Percentiles rank a stretch among this genome's conserved stretches.
Conservation (phyloP, 2,888 invertebrate genomes). For the Hecatera dysodea region DNA sequence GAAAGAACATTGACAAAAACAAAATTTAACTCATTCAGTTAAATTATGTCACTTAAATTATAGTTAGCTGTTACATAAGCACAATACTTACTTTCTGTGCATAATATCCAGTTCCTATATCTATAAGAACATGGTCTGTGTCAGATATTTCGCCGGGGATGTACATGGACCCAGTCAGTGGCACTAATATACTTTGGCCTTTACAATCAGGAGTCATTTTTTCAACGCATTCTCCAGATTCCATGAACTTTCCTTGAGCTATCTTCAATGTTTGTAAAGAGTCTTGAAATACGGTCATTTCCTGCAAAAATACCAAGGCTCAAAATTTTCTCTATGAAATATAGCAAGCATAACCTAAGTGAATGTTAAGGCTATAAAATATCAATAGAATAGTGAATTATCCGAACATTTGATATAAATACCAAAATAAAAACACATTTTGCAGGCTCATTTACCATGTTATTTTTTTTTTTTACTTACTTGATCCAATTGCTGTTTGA, state of each 20-base stretch:
- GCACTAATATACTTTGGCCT: constrained; percentile 97
- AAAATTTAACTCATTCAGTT: background rate
- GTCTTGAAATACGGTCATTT: constrained; percentile 96
- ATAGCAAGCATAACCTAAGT: background rate
- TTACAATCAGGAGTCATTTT: constrained; percentile 94
- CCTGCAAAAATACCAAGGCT: constrained; percentile 88
- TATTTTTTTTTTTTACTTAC: constrained; percentile 80
- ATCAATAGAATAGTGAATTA: background rate
- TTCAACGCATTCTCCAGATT: constrained; percentile 96
- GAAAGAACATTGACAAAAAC: background rate
- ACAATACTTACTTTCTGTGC: constrained; percentile 95
- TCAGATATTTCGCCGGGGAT: constrained; percentile 97
- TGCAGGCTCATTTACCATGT: background rate
- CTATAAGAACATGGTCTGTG: constrained; percentile 96
- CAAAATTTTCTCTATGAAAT: background rate
- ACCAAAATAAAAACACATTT: background rate
- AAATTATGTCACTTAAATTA: background rate
- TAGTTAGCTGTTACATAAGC: background rate
- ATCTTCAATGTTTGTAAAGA: constrained; percentile 97
- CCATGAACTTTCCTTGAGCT: constrained; percentile 97
- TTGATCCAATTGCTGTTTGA: constrained; percentile 97
- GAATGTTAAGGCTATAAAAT: background rate
- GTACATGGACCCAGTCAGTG: constrained; percentile 99
- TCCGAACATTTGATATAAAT: background rate
- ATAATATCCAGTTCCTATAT: constrained; percentile 99